phyloP scores from a whole-genome alignment of 1,140 invertebrate species.

The Drosophila punjabiensis region DNA sequence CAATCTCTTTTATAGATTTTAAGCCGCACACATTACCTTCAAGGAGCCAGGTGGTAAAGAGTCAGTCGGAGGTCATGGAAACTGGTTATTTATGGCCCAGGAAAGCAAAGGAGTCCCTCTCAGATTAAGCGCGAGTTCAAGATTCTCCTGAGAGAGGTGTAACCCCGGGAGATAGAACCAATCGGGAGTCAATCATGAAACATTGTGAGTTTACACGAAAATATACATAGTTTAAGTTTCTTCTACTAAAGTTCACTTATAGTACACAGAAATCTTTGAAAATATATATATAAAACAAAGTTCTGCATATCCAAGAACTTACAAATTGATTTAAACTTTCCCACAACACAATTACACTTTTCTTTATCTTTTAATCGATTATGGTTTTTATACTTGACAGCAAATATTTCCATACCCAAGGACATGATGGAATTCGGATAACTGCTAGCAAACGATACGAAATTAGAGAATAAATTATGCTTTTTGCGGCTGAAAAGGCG shows the following conservation, averaged over 20 bases:
- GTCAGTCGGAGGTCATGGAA: slow-evolving; percentile 10
- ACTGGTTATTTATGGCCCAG: slow-evolving; percentile 9
- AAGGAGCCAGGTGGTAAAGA: neutral
- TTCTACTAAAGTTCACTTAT: no score
- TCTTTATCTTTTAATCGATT: neutral
- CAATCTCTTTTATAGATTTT: neutral
- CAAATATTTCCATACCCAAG: slow-evolving; percentile 80
- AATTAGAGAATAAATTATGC: slow-evolving; percentile 13
- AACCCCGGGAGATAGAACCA: neutral
- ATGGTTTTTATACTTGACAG: slow-evolving; percentile 20
- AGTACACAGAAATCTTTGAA: neutral
- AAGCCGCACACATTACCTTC: neutral
- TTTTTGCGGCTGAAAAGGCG: neutral
- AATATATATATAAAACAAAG: neutral
- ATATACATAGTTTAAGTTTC: neutral
- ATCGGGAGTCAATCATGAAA: slow-evolving; percentile 40
- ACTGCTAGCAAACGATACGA: slow-evolving; percentile 26
- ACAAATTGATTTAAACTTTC: neutral
- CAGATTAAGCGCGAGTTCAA: neutral
- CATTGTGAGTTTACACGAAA: slow-evolving; percentile 20
- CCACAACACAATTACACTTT: neutral
- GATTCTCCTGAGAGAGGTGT: neutral
- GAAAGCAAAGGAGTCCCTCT: neutral
- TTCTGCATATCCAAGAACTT: neutral
- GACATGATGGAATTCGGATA: slow-evolving; percentile 82